Base-by-base conservation (phyloP, 2,113 vertebrate species). In the Nerophis ophidion region DNA sequence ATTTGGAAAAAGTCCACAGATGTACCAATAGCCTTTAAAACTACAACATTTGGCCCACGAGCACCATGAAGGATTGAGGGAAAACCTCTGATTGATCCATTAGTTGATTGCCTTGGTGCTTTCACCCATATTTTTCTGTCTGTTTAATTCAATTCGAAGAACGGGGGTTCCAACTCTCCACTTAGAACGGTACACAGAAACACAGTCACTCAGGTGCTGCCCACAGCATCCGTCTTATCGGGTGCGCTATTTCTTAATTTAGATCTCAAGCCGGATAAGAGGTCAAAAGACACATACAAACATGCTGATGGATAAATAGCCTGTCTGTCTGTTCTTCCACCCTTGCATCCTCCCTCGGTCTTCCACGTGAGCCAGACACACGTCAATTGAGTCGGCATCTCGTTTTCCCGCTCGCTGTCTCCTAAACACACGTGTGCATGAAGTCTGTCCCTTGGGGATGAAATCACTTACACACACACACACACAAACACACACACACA, bases 251-350 rank as follows among this genome's bases (percentile, higher is more conserved):
- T 83, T 86, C 86, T 87, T 89, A 80, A 90, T 91, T 90, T 89
- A 89, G 90, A 91, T 91, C 75, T 86, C 67, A 75, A 83, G 77
- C 61, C 63, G 82, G 88, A 90, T 90, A 90, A 83, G 78, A 60
- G 80, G 76, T 84, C 79, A 80, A 85, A 84, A 86, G 76, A 87
- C 80, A 74, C 81, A 85, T 75, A 80, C 81, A 84, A 80, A 84
- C 79, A 83, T 74, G 82, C 71, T 57, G 67, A 83, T 51, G 81
- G 76, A 83, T 86, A 86, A 86, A 87, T 81, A 80, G 74, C 81
- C 70, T 67, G 75, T 75, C 79, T 75, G 79, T 76, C 77, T 61
- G 5, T 7, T 4, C 33, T 15, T 15, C 65, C 63, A 48, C 57
- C 42, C 68, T 66, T 70, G 40, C 40, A 11, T 44, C 9, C 66